Evolutionary conservation across 2,113 vertebrate genomes (phyloP).

Genomic region (Melanostigma gelatinosum): DNA sequence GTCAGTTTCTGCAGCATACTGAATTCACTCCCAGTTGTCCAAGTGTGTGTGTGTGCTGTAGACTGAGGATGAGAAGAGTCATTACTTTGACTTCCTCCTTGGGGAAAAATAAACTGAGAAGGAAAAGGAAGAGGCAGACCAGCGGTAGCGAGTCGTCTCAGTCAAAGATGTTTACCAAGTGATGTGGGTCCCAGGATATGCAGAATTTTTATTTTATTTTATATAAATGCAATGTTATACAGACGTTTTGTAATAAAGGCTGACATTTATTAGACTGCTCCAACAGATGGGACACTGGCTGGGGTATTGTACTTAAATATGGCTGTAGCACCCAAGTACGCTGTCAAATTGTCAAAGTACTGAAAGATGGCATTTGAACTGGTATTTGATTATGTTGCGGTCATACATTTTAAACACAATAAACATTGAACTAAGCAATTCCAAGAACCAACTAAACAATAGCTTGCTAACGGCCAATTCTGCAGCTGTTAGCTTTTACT

Average conservation of each 20-base stretch:
- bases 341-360: neutral
- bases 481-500: neutral
- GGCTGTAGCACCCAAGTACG: neutral
- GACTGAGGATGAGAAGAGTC: neutral
- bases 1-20: neutral
- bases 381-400: neutral
- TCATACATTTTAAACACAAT: neutral
- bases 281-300: neutral
- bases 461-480: neutral
- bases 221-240: neutral
- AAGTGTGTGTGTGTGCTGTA: neutral
- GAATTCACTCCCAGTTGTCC: neutral
- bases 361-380: neutral
- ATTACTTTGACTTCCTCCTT: constrained; percentile 42
- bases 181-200: neutral
- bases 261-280: neutral
- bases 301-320: neutral
- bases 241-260: neutral
- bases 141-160: neutral
- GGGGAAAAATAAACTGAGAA: constrained; percentile 40
- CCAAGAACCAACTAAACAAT: neutral
- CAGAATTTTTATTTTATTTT: neutral
- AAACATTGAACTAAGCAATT: neutral
- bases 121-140: constrained; percentile 37
- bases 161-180: constrained; percentile 21